These are phyloP conservation scores for Atethmia centrago DNA, from an alignment of 2,888 invertebrate genomes.

Conservation along the genomic window DNA sequence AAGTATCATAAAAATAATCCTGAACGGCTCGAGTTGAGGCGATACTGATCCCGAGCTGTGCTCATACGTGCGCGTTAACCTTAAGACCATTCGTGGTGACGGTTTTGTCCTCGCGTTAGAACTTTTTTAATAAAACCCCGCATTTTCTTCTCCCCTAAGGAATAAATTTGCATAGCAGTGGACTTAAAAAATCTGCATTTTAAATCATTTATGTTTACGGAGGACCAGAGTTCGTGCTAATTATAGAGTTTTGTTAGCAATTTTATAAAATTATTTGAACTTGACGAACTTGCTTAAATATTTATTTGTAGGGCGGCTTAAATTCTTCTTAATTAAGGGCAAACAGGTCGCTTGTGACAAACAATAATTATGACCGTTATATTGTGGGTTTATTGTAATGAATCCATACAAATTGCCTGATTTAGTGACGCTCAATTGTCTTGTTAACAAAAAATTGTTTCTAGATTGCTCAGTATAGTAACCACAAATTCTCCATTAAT, in stretches of 20 bases:
- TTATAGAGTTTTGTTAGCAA: conserved; percentile 66
- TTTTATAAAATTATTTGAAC: conserved; percentile 49
- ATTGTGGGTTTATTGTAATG: neutral
- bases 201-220: conserved; percentile 79
- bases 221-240: conserved; percentile 66
- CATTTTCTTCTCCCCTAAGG: conserved; percentile 71
- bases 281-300: conserved; percentile 35
- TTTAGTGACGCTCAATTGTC: neutral
- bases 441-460: neutral
- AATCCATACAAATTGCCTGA: neutral
- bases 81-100: conserved; percentile 59
- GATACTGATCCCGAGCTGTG: too few species aligned
- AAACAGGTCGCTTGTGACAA: conserved; percentile 3
- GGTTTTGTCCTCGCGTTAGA: conserved; percentile 68
- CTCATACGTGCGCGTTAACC: too few species aligned
- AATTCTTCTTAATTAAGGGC: conserved; percentile 28
- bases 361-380: neutral
- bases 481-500: neutral
- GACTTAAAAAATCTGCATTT: conserved; percentile 76
- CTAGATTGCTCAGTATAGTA: neutral
- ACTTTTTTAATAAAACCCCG: conserved; percentile 88
- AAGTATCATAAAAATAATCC: too few species aligned
- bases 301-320: conserved; percentile 39
- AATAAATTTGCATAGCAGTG: conserved; percentile 83
- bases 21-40: too few species aligned